A percentile compares a stretch with the other conserved stretches of the same genome.
Conservation (phyloP, 2,888 invertebrate species). For the Lordiphosa fenestrarum region DNA sequence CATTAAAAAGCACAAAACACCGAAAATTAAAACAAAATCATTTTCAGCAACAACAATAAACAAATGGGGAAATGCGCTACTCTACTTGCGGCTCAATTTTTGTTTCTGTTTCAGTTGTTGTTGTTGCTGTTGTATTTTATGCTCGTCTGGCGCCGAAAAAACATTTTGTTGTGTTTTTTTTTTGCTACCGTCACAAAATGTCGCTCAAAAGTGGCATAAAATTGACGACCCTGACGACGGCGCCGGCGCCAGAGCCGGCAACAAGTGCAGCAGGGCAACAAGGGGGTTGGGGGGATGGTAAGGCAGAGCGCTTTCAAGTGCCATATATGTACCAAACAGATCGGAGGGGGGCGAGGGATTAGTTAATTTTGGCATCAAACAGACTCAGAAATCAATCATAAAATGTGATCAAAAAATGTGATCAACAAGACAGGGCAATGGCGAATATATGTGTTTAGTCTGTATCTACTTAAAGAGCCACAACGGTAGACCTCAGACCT, state of each 20-base stretch:
- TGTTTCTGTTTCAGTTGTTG: constrained; percentile 2
- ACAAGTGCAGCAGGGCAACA: too few species aligned
- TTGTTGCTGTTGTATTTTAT: constrained; percentile 43
- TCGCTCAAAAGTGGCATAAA: constrained; percentile 68
- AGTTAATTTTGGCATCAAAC: too few species aligned
- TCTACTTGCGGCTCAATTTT: not conserved
- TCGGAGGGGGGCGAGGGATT: too few species aligned
- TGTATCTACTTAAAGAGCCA: too few species aligned
- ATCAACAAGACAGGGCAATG: too few species aligned
- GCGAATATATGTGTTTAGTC: too few species aligned
- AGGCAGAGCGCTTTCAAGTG: too few species aligned
- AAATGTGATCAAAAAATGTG: too few species aligned
- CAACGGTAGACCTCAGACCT: too few species aligned
- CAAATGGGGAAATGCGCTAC: constrained; percentile 47
- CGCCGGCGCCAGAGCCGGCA: constrained; percentile 46
- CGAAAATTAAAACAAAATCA: constrained; percentile 36
- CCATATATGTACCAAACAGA: too few species aligned
- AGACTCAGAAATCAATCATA: too few species aligned
- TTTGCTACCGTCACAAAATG: constrained; percentile 44
- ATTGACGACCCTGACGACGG: constrained; percentile 62
- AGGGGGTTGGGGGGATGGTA: too few species aligned
- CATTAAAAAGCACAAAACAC: constrained; percentile 25
- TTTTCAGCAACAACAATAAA: constrained; percentile 53
- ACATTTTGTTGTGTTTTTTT: constrained; percentile 22
- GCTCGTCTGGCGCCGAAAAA: constrained; percentile 61